Conservation (phyloP, 2,113 vertebrate species). For the Myrmecobius fasciatus region DNA sequence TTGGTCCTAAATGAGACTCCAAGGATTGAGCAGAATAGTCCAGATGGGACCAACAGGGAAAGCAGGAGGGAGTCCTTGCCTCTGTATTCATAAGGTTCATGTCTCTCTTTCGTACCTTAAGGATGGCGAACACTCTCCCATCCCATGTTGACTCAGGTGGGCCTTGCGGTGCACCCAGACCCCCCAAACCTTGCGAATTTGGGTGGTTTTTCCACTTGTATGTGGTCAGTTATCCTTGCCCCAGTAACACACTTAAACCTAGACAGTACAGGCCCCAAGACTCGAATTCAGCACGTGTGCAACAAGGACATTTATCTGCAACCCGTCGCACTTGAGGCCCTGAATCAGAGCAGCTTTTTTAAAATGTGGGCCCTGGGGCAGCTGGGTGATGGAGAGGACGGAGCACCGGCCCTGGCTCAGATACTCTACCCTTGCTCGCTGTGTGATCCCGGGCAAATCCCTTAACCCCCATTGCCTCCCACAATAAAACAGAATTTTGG, state of each 20-base stretch:
- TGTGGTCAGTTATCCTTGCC: background rate
- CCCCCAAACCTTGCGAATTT: background rate
- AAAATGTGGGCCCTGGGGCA: background rate
- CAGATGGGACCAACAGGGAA: background rate
- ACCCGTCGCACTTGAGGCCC: background rate
- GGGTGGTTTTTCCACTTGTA: background rate
- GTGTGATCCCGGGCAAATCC: too few species aligned
- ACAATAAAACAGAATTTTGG: background rate
- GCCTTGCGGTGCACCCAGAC: background rate
- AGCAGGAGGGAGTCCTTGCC: background rate
- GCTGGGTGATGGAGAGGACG: too few species aligned
- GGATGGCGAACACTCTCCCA: accelerated
- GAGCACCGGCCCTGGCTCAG: too few species aligned
- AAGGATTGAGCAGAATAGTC: background rate
- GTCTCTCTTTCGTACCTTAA: background rate
- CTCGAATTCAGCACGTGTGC: background rate
- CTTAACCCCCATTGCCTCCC: too few species aligned
- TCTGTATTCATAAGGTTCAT: background rate
- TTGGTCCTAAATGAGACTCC: too few species aligned
- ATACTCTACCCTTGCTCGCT: too few species aligned
- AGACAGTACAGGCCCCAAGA: background rate
- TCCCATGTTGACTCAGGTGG: background rate
- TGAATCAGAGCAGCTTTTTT: constrained; percentile 35
- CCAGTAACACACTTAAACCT: background rate
- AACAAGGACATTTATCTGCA: constrained; percentile 53